Conservation (phyloP, 1,140 invertebrate species). For the Cydia pomonella region DNA sequence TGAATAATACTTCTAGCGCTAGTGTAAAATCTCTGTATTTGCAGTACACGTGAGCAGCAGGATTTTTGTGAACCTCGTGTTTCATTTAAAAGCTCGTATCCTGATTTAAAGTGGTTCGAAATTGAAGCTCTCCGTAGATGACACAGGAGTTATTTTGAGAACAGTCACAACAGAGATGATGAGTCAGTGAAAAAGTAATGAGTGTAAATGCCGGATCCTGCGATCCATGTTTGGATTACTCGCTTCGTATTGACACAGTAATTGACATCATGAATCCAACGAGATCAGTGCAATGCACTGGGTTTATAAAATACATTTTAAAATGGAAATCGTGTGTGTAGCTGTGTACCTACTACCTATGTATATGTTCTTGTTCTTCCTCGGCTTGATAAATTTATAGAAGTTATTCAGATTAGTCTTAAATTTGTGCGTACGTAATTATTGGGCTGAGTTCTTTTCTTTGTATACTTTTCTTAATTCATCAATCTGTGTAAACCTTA, state of each 20-base stretch:
- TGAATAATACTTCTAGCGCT: not conserved
- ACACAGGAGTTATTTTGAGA: not conserved
- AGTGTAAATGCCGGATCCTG: not conserved
- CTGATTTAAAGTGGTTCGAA: not conserved
- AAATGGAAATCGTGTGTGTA: not conserved
- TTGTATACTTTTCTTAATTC: too few relatives aligned
- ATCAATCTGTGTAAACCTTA: not conserved
- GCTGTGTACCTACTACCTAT: not conserved
- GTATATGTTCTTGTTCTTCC: too few relatives aligned
- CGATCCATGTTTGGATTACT: conserved; percentile 28
- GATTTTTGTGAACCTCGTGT: conserved; percentile 7
- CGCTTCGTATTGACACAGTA: conserved; percentile 27
- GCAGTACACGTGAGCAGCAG: conserved; percentile 27
- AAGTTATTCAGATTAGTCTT: too few relatives aligned
- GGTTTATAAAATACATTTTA: not conserved
- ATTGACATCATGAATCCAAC: conserved; percentile 24
- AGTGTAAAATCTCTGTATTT: conserved; percentile 1
- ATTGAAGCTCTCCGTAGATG: not conserved
- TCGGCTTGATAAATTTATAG: too few relatives aligned
- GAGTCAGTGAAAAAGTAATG: not conserved
- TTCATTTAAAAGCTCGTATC: not conserved
- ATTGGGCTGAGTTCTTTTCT: too few relatives aligned
- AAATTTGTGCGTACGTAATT: too few relatives aligned
- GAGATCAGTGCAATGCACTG: conserved; percentile 27
- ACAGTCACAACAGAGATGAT: not conserved